Evolutionary conservation across 2,113 vertebrate species (phyloP).

Genomic region (Rhabdornis inornatus): DNA sequence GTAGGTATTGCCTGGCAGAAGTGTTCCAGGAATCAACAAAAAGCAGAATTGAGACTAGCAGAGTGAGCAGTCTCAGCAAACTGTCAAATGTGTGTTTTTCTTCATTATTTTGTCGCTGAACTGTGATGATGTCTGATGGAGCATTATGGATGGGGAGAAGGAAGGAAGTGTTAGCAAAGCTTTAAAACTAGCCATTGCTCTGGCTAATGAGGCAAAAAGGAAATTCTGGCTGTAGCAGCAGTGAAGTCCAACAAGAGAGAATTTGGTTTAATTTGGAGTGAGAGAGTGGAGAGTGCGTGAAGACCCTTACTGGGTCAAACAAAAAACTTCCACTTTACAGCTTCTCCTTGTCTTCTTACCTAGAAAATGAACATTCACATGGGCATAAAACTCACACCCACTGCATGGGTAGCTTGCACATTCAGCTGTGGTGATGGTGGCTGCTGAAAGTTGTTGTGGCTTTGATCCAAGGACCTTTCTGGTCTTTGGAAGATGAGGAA

Average conservation of each 20-base stretch:
- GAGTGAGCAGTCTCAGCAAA: background rate
- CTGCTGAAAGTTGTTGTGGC: background rate
- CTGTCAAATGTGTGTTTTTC: background rate
- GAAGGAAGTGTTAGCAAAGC: slow-evolving; percentile 17
- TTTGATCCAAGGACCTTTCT: background rate
- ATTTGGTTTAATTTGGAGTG: background rate
- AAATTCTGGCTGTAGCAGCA: background rate
- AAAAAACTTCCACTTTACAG: background rate
- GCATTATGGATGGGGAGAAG: slow-evolving; percentile 5
- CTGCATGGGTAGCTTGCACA: background rate
- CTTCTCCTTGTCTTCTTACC: background rate
- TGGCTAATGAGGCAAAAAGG: slow-evolving; percentile 33
- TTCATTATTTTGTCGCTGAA: slow-evolving; percentile 20
- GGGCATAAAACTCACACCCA: background rate
- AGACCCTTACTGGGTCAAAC: background rate
- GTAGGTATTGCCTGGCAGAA: background rate
- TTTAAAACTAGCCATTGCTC: background rate
- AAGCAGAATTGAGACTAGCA: background rate
- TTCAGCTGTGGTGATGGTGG: background rate
- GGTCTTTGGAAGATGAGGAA: background rate
- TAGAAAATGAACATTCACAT: background rate
- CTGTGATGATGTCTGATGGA: background rate
- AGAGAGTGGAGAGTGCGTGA: background rate
- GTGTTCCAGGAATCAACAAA: background rate
- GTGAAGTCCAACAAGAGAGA: background rate